These are phyloP conservation scores for Leptatherina wallacei DNA, from an alignment of 2,797 vertebrate species.

Conservation along the genomic window DNA sequence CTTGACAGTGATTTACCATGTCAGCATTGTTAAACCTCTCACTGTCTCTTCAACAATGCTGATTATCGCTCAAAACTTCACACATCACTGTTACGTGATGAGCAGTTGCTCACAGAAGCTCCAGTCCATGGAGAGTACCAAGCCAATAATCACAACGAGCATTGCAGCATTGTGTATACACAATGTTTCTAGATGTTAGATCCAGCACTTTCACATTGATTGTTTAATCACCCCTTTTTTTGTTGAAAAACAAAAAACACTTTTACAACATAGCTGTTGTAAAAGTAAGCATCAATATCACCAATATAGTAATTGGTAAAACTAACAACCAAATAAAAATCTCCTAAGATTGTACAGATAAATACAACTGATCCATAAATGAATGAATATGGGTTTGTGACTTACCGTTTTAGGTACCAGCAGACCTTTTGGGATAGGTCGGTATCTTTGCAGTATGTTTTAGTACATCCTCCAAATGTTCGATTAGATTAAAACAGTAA, in stretches of 20 bases:
- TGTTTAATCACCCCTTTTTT: neutral
- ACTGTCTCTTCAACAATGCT: too few species aligned
- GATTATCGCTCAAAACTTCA: neutral
- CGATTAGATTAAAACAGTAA: too few species aligned
- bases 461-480: too few species aligned
- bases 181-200: neutral
- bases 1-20: neutral
- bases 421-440: too few species aligned
- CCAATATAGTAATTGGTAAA: neutral
- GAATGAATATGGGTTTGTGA: too few species aligned
- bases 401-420: too few species aligned
- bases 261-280: neutral
- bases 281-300: neutral
- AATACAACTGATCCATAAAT: too few species aligned
- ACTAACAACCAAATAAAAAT: too few species aligned
- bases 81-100: neutral
- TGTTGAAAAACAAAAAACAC: too few species aligned
- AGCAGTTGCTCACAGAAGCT: neutral
- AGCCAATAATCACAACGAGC: too few species aligned
- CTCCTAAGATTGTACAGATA: too few species aligned
- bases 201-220: neutral
- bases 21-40: neutral
- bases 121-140: neutral
- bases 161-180: neutral
- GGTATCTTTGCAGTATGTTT: too few species aligned